These are phyloP conservation scores for Cossypha caffra DNA, from an alignment of 2,797 vertebrate genomes.

Conservation along the genomic window DNA sequence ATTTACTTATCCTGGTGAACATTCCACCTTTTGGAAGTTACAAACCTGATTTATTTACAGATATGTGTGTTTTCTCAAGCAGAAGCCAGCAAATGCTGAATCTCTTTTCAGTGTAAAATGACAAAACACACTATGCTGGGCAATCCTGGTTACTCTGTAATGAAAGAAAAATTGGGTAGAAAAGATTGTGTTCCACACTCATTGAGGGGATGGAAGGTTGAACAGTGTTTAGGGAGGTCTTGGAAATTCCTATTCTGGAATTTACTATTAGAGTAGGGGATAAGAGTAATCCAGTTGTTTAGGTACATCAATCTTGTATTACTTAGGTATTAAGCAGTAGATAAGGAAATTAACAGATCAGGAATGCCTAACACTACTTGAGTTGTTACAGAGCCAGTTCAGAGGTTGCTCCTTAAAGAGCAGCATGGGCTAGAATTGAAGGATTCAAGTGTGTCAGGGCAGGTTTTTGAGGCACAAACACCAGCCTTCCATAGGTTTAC, in stretches of 20 bases:
- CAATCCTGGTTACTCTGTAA: background rate
- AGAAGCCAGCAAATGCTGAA: background rate
- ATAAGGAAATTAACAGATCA: no score
- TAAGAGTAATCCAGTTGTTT: no score
- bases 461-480: background rate
- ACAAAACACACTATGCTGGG: accelerated
- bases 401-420: no score
- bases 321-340: no score
- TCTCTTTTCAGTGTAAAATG: background rate
- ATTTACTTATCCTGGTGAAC: background rate
- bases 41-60: background rate
- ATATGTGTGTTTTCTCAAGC: background rate
- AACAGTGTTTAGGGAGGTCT: background rate
- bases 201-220: background rate
- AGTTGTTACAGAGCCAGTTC: no score
- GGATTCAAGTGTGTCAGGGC: background rate
- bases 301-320: no score
- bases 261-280: no score
- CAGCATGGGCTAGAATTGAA: no score
- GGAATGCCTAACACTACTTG: no score
- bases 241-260: no score
- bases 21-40: background rate
- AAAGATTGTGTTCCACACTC: accelerated
- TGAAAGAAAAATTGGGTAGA: background rate
- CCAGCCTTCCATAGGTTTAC: background rate